These are phyloP conservation scores for Drosophila peninsularis DNA, from an alignment of 2,888 invertebrate genomes.

Conservation along the genomic window DNA sequence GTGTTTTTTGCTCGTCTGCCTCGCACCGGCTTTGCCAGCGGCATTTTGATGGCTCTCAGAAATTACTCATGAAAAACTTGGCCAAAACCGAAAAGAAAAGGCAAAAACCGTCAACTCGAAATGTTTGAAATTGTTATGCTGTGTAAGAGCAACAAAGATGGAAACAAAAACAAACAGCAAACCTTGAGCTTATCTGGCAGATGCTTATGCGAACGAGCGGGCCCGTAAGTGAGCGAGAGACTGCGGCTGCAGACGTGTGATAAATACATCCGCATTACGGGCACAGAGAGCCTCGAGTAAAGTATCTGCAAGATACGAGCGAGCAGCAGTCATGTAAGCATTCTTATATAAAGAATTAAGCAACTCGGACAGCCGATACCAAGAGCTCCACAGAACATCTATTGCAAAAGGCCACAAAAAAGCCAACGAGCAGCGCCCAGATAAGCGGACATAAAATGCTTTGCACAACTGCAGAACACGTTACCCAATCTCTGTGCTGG, in stretches of 20 bases:
- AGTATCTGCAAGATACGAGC: constrained; percentile 72
- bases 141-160: constrained; percentile 34
- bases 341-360: constrained; percentile 58
- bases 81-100: constrained; percentile 25
- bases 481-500: constrained; percentile 29
- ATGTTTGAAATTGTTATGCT: constrained; percentile 66
- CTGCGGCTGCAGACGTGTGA: constrained; percentile 73
- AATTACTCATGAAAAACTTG: constrained; percentile 67
- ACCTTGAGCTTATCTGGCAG: constrained; percentile 66
- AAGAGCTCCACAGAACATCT: constrained; percentile 35
- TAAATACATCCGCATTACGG: constrained; percentile 79
- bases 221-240: constrained; percentile 16
- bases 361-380: constrained; percentile 44
- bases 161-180: constrained; percentile 16
- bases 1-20: constrained; percentile 11
- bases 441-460: constrained; percentile 47
- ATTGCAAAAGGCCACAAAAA: constrained; percentile 44
- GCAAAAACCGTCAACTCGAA: constrained; percentile 41
- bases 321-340: constrained; percentile 44
- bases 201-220: constrained; percentile 48
- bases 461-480: constrained; percentile 42
- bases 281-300: constrained; percentile 45
- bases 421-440: constrained; percentile 14
- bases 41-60: constrained; percentile 69
- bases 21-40: constrained; percentile 47